Conservation (phyloP, 2,797 vertebrate species). For the Pseudocheirus occidentalis region DNA sequence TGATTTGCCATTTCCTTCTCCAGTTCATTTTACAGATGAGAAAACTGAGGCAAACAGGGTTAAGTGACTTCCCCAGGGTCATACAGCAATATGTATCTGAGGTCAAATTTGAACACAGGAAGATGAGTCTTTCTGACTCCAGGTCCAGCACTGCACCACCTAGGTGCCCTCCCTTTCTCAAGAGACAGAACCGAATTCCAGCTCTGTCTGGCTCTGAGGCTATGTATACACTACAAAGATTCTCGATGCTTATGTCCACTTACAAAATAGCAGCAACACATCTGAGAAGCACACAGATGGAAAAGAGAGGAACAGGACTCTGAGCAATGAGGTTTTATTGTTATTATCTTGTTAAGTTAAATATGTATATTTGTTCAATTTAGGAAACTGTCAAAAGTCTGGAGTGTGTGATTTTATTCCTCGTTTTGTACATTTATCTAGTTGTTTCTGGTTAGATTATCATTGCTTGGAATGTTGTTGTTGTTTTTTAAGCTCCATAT, state of each 20-base stretch:
- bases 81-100: background rate
- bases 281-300: background rate
- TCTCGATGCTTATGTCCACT: background rate
- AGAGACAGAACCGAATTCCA: background rate
- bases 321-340: background rate
- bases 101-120: background rate
- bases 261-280: background rate
- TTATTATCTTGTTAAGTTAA: background rate
- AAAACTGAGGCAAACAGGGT: background rate
- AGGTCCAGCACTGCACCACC: background rate
- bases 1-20: background rate
- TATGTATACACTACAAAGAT: background rate
- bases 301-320: background rate
- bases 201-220: background rate
- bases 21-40: background rate
- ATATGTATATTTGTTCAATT: background rate
- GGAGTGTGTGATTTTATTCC: background rate
- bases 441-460: background rate
- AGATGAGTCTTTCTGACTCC: background rate
- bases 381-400: background rate
- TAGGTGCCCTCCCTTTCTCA: background rate
- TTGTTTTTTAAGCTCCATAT: background rate
- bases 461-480: background rate
- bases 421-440: background rate
- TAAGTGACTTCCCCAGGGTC: background rate